These are phyloP conservation scores for Globodera ellingtonae DNA, from an alignment of 1,140 invertebrate species.

Conservation along the genomic window DNA sequence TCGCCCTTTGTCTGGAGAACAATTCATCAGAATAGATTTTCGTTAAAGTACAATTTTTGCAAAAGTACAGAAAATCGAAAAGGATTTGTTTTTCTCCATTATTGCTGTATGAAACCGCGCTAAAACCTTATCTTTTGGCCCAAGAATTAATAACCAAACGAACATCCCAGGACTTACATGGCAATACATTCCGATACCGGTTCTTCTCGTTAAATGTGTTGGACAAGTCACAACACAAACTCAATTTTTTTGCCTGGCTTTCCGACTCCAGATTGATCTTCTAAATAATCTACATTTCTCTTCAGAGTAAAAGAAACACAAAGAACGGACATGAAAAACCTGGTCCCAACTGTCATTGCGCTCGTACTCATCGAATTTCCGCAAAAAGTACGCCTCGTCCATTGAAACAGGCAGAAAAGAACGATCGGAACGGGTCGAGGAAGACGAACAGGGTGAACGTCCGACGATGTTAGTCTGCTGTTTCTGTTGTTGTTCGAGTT, in stretches of 20 bases:
- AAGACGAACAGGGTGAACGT: not conserved
- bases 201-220: conserved; percentile 49
- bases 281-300: conserved; percentile 33
- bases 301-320: conserved; percentile 16
- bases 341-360: conserved; percentile 36
- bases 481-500: not conserved
- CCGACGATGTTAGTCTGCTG: not conserved
- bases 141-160: conserved; percentile 12
- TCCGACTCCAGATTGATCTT: conserved; percentile 42
- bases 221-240: conserved; percentile 39
- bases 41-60: too few relatives aligned
- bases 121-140: not conserved
- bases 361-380: conserved; percentile 42
- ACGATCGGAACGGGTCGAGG: not conserved
- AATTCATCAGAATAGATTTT: too few relatives aligned
- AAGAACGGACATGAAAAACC: conserved; percentile 37
- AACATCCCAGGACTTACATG: conserved; percentile 42
- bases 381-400: conserved; percentile 33
- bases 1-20: not conserved
- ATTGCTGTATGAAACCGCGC: not conserved
- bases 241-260: conserved; percentile 39
- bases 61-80: too few relatives aligned
- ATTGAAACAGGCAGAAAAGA: not conserved
- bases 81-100: not conserved
- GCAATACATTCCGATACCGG: conserved; percentile 54